These are phyloP conservation scores for Lutjanus campechanus DNA, from an alignment of 2,797 vertebrate species.

Conservation along the genomic window DNA sequence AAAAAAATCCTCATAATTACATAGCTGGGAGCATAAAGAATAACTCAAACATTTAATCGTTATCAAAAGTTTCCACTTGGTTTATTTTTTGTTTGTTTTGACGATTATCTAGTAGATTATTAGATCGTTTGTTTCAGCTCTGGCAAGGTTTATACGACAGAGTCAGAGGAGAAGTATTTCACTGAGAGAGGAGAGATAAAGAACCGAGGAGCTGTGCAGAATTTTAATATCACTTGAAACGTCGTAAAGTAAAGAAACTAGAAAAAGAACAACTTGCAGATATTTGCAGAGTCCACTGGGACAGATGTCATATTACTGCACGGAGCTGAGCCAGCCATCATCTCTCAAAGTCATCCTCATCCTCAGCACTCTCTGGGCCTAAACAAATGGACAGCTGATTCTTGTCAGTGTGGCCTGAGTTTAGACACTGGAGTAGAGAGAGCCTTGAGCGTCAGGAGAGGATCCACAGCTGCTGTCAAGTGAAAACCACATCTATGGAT, in stretches of 20 bases:
- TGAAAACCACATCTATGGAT: not conserved
- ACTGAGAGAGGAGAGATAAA: not conserved
- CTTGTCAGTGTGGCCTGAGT: slow-evolving; percentile 59
- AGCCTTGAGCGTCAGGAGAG: slow-evolving; percentile 54
- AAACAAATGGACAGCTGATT: slow-evolving; percentile 69
- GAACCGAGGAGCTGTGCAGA: not conserved
- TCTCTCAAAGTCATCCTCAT: slow-evolving; percentile 41
- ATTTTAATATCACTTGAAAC: slow-evolving; percentile 6
- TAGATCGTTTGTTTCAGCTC: not conserved
- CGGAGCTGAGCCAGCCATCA: slow-evolving; percentile 4
- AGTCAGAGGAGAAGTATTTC: not conserved
- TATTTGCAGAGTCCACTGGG: not conserved
- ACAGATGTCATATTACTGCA: slow-evolving; percentile 13
- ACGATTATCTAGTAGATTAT: not conserved
- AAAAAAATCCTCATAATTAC: not conserved
- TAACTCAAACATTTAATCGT: not conserved
- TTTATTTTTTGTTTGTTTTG: not conserved
- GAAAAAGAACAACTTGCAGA: not conserved
- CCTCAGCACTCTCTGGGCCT: slow-evolving; percentile 51
- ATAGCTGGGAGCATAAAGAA: not conserved
- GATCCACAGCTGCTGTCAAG: slow-evolving; percentile 63
- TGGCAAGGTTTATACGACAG: not conserved
- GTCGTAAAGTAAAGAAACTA: slow-evolving; percentile 6
- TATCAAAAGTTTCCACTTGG: not conserved
- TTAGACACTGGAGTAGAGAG: slow-evolving; percentile 53